These are phyloP conservation scores for Heliconius melpomene DNA, from an alignment of 1,140 invertebrate species.

Conservation along the genomic window DNA sequence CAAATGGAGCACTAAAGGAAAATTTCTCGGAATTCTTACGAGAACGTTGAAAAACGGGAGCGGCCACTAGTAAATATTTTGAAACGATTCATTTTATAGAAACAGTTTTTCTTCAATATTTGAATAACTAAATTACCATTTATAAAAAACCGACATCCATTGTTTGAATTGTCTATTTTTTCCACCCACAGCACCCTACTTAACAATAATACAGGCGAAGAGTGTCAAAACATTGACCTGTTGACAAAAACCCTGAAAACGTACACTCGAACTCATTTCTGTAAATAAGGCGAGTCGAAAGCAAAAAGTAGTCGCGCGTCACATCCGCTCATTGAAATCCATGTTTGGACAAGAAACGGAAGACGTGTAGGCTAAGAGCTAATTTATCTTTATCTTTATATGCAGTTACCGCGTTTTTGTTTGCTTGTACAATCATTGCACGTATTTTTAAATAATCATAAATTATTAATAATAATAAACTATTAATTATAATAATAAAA, in stretches of 20 bases:
- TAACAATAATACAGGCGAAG: background rate
- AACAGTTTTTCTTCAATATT: background rate
- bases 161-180: slow-evolving; percentile 11
- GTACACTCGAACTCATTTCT: slow-evolving; percentile 46
- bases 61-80: too few species aligned
- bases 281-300: slow-evolving; percentile 36
- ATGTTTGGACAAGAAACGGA: slow-evolving; percentile 40
- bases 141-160: background rate
- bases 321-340: slow-evolving; percentile 40
- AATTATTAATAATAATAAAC: too few species aligned
- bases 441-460: background rate
- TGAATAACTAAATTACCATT: background rate
- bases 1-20: too few species aligned
- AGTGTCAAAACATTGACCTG: slow-evolving; percentile 17
- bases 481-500: too few species aligned
- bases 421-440: slow-evolving; percentile 6
- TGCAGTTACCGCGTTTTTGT: background rate
- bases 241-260: slow-evolving; percentile 46
- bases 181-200: background rate
- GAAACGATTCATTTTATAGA: too few species aligned
- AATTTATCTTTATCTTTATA: slow-evolving; percentile 10
- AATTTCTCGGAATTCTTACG: too few species aligned
- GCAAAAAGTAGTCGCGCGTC: slow-evolving; percentile 39
- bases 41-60: too few species aligned
- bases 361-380: slow-evolving; percentile 27